Conservation (phyloP, 2,888 invertebrate genomes). For the Amaurobius ferox region DNA sequence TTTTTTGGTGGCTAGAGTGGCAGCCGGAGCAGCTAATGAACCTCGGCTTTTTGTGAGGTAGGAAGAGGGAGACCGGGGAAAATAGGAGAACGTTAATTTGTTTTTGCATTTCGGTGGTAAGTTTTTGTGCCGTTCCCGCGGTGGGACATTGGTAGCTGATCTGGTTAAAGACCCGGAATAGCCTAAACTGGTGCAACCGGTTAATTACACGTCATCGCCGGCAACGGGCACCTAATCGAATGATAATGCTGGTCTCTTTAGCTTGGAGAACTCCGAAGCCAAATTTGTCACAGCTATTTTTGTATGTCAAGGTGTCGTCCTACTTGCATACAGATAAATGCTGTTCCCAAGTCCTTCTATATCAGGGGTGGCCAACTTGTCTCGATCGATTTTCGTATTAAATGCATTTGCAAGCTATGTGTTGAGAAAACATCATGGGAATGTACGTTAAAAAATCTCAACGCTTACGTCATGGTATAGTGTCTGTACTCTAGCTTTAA, state of each 20-base stretch:
- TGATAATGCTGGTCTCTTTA: neutral
- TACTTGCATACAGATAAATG: no score
- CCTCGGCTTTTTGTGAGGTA: conserved; percentile 18
- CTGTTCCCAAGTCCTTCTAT: no score
- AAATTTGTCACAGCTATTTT: neutral
- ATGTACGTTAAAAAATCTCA: no score
- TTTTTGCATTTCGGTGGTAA: neutral
- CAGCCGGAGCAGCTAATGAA: conserved; percentile 53
- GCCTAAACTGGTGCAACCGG: conserved; percentile 5
- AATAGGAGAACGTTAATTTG: conserved; percentile 1
- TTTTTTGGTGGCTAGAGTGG: conserved; percentile 35
- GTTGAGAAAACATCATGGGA: no score
- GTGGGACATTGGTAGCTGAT: conserved; percentile 9
- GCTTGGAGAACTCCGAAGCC: neutral
- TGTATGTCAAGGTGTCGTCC: no score
- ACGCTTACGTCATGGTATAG: no score
- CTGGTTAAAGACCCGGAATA: conserved; percentile 13
- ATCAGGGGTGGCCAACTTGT: no score
- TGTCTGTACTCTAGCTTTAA: no score
- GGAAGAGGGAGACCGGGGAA: neutral
- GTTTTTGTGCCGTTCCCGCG: conserved; percentile 4
- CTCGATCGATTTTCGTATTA: no score
- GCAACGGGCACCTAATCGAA: neutral
- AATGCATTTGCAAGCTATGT: no score
- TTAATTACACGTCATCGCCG: neutral